A percentile compares a stretch with the other conserved stretches of the same genome.
Conservation (phyloP, 2,888 invertebrate genomes). For the Myopa tessellatipennis region DNA sequence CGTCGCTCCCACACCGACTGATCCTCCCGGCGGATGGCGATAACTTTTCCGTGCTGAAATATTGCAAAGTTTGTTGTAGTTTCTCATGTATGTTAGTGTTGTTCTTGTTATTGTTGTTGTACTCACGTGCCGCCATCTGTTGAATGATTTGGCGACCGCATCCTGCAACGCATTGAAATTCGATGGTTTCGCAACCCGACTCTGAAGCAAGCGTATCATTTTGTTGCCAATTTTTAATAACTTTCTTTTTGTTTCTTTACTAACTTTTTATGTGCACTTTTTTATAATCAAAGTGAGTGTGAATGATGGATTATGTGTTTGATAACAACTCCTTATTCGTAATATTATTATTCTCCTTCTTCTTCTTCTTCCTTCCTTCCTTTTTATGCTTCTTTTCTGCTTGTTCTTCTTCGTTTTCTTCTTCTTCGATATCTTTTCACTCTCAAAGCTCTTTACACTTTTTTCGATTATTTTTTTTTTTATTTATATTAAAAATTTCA, state of each 20-base stretch:
- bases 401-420: not conserved
- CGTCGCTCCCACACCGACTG: constrained; percentile 96
- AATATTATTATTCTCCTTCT: not conserved
- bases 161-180: constrained; percentile 45
- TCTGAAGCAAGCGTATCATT: constrained; percentile 62
- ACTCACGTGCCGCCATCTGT: constrained; percentile 64
- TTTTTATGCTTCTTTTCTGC: not conserved
- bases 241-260: not conserved
- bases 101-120: not conserved
- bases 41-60: constrained; percentile 75
- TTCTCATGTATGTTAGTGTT: not conserved
- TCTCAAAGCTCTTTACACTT: not conserved
- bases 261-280: too few relatives aligned
- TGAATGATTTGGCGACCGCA: constrained; percentile 47
- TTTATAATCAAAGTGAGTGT: not conserved
- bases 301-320: not conserved
- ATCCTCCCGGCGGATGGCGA: constrained; percentile 91
- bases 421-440: constrained; percentile 20
- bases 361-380: not conserved
- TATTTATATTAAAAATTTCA: constrained; percentile 15
- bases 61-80: not conserved
- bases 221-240: constrained; percentile 11
- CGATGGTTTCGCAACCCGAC: constrained; percentile 53
- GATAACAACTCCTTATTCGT: not conserved
- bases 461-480: constrained; percentile 16